A percentile compares a stretch with the other conserved stretches of the same genome.
Conservation (phyloP, 2,797 vertebrate genomes). For the Pseudochirops cupreus region DNA sequence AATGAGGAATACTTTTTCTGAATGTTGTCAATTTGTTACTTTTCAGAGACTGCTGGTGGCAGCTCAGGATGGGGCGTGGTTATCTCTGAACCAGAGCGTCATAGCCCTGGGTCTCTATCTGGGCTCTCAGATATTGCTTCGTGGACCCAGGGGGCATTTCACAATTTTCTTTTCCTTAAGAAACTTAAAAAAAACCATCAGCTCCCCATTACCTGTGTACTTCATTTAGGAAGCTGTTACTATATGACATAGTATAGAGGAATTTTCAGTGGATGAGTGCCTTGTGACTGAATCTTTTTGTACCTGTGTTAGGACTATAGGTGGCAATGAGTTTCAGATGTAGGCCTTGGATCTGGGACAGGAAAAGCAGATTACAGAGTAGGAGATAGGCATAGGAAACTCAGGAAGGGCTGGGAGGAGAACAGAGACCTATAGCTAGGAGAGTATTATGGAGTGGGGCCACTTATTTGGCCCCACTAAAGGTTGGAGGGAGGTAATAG, state of each 20-base stretch:
- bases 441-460: neutral
- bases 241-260: conserved; percentile 43
- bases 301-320: neutral
- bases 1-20: conserved; percentile 81
- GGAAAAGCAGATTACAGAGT: neutral
- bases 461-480: neutral
- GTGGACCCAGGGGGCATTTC: conserved; percentile 65
- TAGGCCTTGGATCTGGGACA: neutral
- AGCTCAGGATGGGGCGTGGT: conserved; percentile 55
- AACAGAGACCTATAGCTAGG: neutral
- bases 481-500: neutral
- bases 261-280: conserved; percentile 29
- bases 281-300: neutral
- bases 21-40: conserved; percentile 81
- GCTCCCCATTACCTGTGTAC: conserved; percentile 56
- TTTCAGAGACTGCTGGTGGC: conserved; percentile 78
- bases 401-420: neutral
- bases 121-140: conserved; percentile 76
- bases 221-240: conserved; percentile 34
- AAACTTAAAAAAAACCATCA: conserved; percentile 67
- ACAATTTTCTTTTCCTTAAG: conserved; percentile 72
- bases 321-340: neutral
- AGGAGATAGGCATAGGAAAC: neutral
- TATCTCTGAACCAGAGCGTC: conserved; percentile 70
- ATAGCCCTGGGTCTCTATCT: conserved; percentile 64